phyloP scores from a whole-genome alignment of 2,888 invertebrate species.

The Octonoba sinensis region DNA sequence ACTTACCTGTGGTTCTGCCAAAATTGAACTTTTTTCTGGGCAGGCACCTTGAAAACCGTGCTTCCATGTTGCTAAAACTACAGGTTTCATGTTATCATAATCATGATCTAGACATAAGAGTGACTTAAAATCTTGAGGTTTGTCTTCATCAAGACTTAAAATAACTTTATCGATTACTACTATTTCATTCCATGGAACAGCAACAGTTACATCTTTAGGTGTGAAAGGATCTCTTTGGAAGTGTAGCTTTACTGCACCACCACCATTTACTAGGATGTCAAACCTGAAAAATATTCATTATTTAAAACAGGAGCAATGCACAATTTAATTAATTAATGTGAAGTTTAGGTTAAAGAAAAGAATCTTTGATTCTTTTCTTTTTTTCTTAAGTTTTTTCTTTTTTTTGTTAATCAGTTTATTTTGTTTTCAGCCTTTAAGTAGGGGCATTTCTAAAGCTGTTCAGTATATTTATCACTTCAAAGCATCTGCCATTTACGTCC shows the following conservation, averaged over 20 bases:
- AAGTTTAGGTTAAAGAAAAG: background rate
- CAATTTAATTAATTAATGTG: too few relatives aligned
- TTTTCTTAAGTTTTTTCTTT: background rate
- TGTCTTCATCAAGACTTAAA: slow-evolving; percentile 66
- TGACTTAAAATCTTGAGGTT: slow-evolving; percentile 63
- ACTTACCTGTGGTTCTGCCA: slow-evolving; percentile 89
- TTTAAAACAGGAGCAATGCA: background rate
- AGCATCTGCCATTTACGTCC: too few relatives aligned
- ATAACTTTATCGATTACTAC: slow-evolving; percentile 79
- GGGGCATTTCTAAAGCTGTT: too few relatives aligned
- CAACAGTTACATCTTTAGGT: slow-evolving; percentile 87
- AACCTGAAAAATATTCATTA: slow-evolving; percentile 78
- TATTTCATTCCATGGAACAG: slow-evolving; percentile 98
- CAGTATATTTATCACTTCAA: too few relatives aligned
- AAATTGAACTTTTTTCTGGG: slow-evolving; percentile 84
- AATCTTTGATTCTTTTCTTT: background rate
- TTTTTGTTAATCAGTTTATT: too few relatives aligned
- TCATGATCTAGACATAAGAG: slow-evolving; percentile 86
- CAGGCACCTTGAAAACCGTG: slow-evolving; percentile 90
- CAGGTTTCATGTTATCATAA: slow-evolving; percentile 85
- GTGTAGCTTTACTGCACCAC: slow-evolving; percentile 95
- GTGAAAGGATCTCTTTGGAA: slow-evolving; percentile 96
- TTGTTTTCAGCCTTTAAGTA: too few relatives aligned
- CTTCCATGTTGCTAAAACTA: slow-evolving; percentile 90
- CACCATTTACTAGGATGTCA: slow-evolving; percentile 98